Percentiles rank a stretch among this genome's conserved stretches.
These are phyloP conservation scores for Apodemus agrarius DNA, from an alignment of 2,797 vertebrate species.

Conservation along the genomic window DNA sequence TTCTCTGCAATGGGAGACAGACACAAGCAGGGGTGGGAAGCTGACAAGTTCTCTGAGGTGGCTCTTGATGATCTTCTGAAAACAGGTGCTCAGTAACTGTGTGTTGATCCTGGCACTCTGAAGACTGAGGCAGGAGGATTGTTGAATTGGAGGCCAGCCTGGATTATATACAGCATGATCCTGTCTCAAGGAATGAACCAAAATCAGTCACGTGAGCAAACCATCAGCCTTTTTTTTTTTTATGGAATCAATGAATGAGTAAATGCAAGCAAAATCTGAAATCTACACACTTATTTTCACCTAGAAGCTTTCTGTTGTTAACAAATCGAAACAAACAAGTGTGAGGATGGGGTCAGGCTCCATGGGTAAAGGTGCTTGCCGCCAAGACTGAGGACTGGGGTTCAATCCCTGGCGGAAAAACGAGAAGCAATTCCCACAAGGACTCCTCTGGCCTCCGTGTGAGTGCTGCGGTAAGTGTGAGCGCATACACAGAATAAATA, in stretches of 20 bases:
- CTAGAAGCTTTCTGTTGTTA: conserved; percentile 21
- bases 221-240: background rate
- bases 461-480: background rate
- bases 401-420: background rate
- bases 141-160: background rate
- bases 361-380: background rate
- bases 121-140: background rate
- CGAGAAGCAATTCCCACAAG: background rate
- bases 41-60: conserved; percentile 1
- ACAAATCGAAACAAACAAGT: background rate
- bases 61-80: conserved; percentile 51
- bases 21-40: background rate
- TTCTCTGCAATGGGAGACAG: background rate
- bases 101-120: background rate
- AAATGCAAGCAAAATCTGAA: conserved; percentile 53
- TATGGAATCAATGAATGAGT: conserved; percentile 49
- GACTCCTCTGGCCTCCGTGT: background rate
- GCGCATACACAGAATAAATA: background rate
- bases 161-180: background rate
- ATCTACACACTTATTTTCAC: background rate
- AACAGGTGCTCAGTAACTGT: conserved; percentile 41
- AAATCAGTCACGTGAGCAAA: background rate
- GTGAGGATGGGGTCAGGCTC: background rate
- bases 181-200: background rate
- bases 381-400: background rate